Evolutionary conservation across 2,888 invertebrate species (phyloP), one percentile per base, ranked within the genome.

Genomic region (Idaea aversata): DNA sequence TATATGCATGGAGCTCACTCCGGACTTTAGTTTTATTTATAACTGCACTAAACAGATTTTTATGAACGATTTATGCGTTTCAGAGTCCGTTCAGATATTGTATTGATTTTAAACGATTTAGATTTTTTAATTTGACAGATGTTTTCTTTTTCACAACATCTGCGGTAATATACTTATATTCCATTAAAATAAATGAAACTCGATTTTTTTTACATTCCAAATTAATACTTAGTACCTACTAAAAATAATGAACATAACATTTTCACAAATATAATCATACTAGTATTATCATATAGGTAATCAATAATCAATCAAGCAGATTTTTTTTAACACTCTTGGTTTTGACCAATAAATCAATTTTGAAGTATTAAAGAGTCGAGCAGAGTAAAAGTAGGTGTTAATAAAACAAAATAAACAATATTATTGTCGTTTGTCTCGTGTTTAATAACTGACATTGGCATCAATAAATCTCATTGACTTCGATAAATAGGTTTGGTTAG

Each of bases 1-100:
- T 91, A 83, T 90, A 92, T 91, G 91, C 90, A 92, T 91, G 86
- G 80, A 85, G 81, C 85, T 86, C 83, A 77, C 78, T 77, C 75
- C 78, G 79, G 77, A 80, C 85, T 85, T 83, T 81, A 79, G 78
- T 84, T 84, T 90, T 90, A 91, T 91, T 90, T 91, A 91, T 90
- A 85, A 80, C 85, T 75, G 79, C 76, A 79, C 83, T 83, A 86
- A 88, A 88, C 89, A 85, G 88, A 90, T 90, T 88, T 88, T 86
- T 83, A 79, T 81, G 82, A 77, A 82, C 75, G 84, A 86, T 88
- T 89, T 88, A 88, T 84, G 82, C 75, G 74, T 69, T 66, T 72
- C 69, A 71, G 70, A 75, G 69, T 73, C 66, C 69, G 76, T 81
- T 80, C 71, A 69, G 72, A 77, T 74, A 74, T 74, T 77, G 77